Evolutionary conservation across 2,113 vertebrate genomes (phyloP).

Genomic region (Misgurnus anguillicaudatus): DNA sequence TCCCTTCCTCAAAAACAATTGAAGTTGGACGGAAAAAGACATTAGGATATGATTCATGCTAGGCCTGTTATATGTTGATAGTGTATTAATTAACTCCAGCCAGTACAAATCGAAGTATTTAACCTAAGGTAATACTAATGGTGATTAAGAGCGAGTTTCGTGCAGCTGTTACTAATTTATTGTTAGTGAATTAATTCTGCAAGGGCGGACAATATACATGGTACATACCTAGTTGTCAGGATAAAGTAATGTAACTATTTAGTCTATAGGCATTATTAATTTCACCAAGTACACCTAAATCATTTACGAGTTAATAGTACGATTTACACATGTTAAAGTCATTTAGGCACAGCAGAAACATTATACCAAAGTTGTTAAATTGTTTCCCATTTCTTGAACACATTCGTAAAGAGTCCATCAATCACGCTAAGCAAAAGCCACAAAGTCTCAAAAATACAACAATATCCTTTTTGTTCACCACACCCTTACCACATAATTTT

Average conservation of each 20-base stretch:
- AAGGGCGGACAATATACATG: no score
- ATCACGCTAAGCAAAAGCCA: slow-evolving; percentile 44
- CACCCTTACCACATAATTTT: slow-evolving; percentile 52
- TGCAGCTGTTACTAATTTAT: not conserved
- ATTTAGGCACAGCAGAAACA: slow-evolving; percentile 39
- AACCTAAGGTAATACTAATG: not conserved
- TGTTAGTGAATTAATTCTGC: not conserved
- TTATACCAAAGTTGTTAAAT: slow-evolving; percentile 37
- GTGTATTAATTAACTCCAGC: not conserved
- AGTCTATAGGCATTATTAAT: not conserved
- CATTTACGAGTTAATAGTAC: not conserved
- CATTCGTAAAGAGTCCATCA: slow-evolving; percentile 56
- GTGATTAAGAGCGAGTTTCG: not conserved
- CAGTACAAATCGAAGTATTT: not conserved
- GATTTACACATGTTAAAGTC: slow-evolving; percentile 46
- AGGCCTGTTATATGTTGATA: not conserved
- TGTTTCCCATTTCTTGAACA: slow-evolving; percentile 44
- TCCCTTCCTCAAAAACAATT: not conserved
- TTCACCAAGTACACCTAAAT: not conserved
- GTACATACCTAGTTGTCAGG: not conserved
- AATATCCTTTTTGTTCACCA: slow-evolving; percentile 57
- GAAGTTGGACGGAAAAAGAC: not conserved
- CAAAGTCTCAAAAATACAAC: slow-evolving; percentile 50
- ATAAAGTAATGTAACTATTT: slow-evolving; percentile 8
- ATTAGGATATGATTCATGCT: not conserved